Base-by-base conservation (phyloP, 1,140 invertebrate species). In the Pseudachorutes palmiensis region DNA sequence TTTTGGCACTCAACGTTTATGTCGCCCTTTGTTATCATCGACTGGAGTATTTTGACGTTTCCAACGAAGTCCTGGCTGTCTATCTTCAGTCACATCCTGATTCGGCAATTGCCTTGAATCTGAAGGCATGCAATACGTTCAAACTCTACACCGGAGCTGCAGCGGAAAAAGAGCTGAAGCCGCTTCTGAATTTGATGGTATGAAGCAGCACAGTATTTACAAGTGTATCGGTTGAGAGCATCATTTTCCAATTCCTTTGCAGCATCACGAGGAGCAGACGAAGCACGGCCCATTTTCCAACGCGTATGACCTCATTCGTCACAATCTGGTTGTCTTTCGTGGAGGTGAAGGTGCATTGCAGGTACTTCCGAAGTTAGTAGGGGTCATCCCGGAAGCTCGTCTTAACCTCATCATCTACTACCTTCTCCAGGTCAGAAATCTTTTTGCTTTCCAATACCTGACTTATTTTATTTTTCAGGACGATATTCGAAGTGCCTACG, bases 1-100 rank as follows among this genome's bases (percentile, higher is more conserved):
- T 88, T 78, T 79, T 96, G 72, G 96, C 96, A 5, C 78, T 99
- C 55, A 97, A 98, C 80, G 93, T 98, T 9, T 99, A 99, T 78
- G 88, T 98, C 64, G 97, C 95, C 0, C 79, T 98, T 5, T 98
- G 96, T 75, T 98, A 98, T 78, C 98, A 98, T 78, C 98, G 98
- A 79, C 78, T 98, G 62, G 95, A 98, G 79, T 91, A 91, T 75
- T 92, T 89, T 75, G 90, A 92, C 74, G 89, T 91, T 28, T 91
- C 91, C 1, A 89, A 97, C 81, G 95, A 98, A 81, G 92, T 97
- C 14, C 80, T 98, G 1, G 88, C 90, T 36, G 87, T 95, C 1
- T 99, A 99, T 79, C 80, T 98, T 16, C 88, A 92, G 75, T 89
- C 94, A 75, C 89, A 89, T 81, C 87, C 92, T 2, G 94, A 97